Percentiles rank a stretch among this genome's conserved stretches.
These are phyloP conservation scores for Danio jaintianensis DNA, from an alignment of 2,797 vertebrate species.

Conservation along the genomic window DNA sequence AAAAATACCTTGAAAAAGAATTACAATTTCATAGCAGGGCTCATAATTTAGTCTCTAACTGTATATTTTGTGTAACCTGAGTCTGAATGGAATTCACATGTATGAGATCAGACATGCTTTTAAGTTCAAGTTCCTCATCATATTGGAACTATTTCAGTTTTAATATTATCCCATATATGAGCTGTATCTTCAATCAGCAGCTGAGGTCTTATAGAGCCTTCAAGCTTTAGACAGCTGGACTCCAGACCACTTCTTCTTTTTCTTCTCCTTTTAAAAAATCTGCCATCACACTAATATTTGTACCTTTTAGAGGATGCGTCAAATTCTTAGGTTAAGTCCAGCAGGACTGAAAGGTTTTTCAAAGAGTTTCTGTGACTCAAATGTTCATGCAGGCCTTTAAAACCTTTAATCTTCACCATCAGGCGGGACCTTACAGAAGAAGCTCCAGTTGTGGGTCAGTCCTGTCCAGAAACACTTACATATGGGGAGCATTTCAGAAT, in stretches of 20 bases:
- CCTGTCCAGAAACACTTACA: conserved; percentile 70
- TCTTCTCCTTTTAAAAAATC: neutral
- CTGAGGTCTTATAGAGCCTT: conserved; percentile 16
- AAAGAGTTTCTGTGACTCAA: conserved; percentile 3
- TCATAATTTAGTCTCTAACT: too few relatives aligned
- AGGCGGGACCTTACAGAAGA: conserved; percentile 57
- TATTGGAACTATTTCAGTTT: neutral
- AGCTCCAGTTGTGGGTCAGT: conserved; percentile 64
- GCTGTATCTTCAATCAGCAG: neutral
- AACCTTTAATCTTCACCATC: conserved; percentile 21
- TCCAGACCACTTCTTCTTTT: neutral
- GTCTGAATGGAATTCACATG: neutral
- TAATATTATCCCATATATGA: neutral
- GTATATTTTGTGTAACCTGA: neutral
- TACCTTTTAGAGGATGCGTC: conserved; percentile 9
- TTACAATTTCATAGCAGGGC: too few relatives aligned
- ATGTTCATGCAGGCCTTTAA: neutral
- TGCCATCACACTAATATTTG: neutral
- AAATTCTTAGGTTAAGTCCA: neutral
- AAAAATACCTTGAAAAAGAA: too few relatives aligned
- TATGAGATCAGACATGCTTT: neutral
- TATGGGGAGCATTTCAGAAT: conserved; percentile 72
- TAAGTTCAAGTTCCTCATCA: conserved; percentile 1
- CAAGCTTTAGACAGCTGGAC: conserved; percentile 25
- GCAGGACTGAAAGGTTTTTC: conserved; percentile 10